These are phyloP conservation scores for Pelusios castaneus DNA, from an alignment of 2,113 vertebrate genomes.

Conservation along the genomic window DNA sequence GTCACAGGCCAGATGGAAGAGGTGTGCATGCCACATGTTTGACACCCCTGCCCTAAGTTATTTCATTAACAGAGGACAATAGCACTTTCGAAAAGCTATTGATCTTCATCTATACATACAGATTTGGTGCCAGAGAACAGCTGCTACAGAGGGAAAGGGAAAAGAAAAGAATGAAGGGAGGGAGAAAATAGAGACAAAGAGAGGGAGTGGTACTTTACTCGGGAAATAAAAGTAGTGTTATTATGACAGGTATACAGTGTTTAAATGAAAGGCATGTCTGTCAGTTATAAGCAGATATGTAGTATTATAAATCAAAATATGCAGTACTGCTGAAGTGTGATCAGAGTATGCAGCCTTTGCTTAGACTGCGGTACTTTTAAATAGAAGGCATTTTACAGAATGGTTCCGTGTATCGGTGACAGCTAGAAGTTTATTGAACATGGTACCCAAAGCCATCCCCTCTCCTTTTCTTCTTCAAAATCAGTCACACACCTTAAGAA, in stretches of 20 bases:
- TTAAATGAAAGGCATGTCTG: background rate
- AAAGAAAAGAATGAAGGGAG: background rate
- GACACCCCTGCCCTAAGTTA: background rate
- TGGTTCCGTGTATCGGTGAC: background rate
- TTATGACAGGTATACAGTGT: background rate
- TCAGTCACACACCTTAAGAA: background rate
- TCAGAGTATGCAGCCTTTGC: background rate
- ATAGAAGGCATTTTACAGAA: background rate
- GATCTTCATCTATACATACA: background rate
- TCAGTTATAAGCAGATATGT: background rate
- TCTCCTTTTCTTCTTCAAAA: background rate
- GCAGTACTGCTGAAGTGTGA: background rate
- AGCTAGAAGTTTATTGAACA: background rate
- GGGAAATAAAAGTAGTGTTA: background rate
- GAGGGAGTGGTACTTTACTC: too few species aligned
- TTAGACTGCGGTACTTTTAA: background rate
- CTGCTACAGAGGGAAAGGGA: background rate
- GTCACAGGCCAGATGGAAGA: too few species aligned
- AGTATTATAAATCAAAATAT: background rate
- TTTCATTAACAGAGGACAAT: background rate
- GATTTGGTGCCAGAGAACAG: background rate
- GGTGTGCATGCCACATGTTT: too few species aligned
- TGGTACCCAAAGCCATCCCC: background rate
- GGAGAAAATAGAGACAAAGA: background rate
- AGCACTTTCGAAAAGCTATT: background rate